Percentiles rank a stretch among this genome's conserved stretches.
These are phyloP conservation scores for Thalassaphorura encarpata DNA, from an alignment of 1,140 invertebrate species.

Conservation along the genomic window DNA sequence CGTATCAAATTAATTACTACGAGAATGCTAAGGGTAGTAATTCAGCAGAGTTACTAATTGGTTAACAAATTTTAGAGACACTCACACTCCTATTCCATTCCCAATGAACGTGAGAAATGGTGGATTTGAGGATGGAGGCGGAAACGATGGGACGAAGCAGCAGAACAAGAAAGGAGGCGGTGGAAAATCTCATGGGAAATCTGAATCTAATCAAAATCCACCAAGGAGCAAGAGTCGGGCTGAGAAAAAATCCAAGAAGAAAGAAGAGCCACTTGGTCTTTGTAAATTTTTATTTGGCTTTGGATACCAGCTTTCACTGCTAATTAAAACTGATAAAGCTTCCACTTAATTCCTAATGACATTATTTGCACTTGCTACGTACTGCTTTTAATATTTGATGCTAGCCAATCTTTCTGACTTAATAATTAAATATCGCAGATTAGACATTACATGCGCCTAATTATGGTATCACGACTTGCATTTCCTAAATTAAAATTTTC, in stretches of 20 bases:
- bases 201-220: slow-evolving; percentile 12
- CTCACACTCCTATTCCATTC: slow-evolving; percentile 12
- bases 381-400: background rate
- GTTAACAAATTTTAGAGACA: slow-evolving; percentile 10
- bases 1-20: background rate
- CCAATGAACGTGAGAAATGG: background rate
- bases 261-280: slow-evolving; percentile 21
- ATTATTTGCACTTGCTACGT: too few relatives aligned
- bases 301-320: too few relatives aligned
- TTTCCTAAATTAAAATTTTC: background rate
- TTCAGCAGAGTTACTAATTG: too few relatives aligned
- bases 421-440: too few relatives aligned
- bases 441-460: too few relatives aligned
- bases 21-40: background rate
- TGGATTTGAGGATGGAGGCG: background rate
- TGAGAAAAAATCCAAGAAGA: slow-evolving; percentile 26
- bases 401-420: background rate
- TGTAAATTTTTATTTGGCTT: slow-evolving; percentile 11
- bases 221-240: slow-evolving; percentile 22
- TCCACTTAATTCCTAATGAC: too few relatives aligned
- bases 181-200: slow-evolving; percentile 1
- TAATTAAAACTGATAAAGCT: too few relatives aligned
- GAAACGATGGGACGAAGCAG: slow-evolving; percentile 2
- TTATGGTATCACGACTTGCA: too few relatives aligned
- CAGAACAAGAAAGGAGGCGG: slow-evolving; percentile 12